Conservation (phyloP, 1,140 invertebrate species). For the Aphelinus certus region DNA sequence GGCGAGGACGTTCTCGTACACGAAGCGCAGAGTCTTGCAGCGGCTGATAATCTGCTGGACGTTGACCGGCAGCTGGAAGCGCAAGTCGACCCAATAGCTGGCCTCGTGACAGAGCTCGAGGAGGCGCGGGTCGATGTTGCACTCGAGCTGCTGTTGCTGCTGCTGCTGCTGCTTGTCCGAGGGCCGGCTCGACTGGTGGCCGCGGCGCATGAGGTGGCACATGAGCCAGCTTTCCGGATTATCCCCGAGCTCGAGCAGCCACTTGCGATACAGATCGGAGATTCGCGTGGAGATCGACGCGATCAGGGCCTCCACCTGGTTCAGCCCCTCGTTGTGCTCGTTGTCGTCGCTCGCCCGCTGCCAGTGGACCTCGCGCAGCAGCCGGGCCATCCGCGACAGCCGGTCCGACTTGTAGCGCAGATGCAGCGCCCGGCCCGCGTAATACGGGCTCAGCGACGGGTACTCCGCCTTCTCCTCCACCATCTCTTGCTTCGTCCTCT, state of each 20-base stretch:
- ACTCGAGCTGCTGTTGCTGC: constrained; percentile 71
- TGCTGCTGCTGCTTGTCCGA: constrained; percentile 60
- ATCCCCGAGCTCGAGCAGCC: constrained; percentile 70
- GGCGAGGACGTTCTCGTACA: constrained; percentile 78
- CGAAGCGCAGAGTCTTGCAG: constrained; percentile 71
- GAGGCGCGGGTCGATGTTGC: constrained; percentile 76
- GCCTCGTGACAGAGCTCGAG: constrained; percentile 74
- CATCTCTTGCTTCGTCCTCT: constrained; percentile 77
- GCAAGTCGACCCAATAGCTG: constrained; percentile 74
- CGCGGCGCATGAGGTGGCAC: constrained; percentile 76
- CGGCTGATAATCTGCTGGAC: constrained; percentile 71
- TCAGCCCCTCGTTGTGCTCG: background rate
- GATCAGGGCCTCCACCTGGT: constrained; percentile 2
- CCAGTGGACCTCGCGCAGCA: constrained; percentile 4
- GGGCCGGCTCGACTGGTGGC: constrained; percentile 68
- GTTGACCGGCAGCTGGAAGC: constrained; percentile 74
- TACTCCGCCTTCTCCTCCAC: constrained; percentile 71
- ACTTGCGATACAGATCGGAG: constrained; percentile 72
- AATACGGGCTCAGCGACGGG: constrained; percentile 74
- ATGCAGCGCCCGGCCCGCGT: constrained; percentile 75
- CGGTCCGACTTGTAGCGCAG: constrained; percentile 71
- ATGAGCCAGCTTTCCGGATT: constrained; percentile 73
- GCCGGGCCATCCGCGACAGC: constrained; percentile 51
- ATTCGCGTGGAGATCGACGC: constrained; percentile 45
- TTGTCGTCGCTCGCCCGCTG: background rate